These are phyloP conservation scores for Loris lydekkerianus DNA, from an alignment of 2,797 vertebrate species.

Conservation along the genomic window DNA sequence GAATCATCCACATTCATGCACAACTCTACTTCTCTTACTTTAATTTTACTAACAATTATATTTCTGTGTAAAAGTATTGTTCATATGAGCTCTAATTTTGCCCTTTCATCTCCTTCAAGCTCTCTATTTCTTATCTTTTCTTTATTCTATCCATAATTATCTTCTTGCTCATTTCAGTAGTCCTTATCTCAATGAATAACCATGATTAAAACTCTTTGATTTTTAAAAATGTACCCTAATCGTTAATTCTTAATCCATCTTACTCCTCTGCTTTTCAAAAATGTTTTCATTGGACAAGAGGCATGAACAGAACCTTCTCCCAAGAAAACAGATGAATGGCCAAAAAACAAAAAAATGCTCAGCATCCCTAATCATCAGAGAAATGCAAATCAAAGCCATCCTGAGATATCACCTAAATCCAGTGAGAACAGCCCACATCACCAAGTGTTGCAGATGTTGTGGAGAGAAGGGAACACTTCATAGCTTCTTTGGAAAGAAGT, in stretches of 20 bases:
- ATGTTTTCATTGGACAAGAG: no score
- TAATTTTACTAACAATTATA: constrained; percentile 21
- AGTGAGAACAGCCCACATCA: no score
- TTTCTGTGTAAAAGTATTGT: constrained; percentile 6
- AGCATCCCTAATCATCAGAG: no score
- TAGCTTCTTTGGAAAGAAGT: no score
- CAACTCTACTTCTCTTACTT: neutral
- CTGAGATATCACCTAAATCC: no score
- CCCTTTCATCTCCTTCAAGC: neutral
- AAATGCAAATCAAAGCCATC: no score
- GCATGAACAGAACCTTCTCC: no score
- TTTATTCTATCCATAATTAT: neutral
- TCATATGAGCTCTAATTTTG: neutral
- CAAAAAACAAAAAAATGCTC: no score
- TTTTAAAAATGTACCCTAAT: neutral
- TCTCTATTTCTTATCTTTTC: neutral
- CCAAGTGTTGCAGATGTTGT: no score
- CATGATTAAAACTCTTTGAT: neutral
- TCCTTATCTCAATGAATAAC: neutral
- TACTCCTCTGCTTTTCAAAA: neutral
- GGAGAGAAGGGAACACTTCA: no score
- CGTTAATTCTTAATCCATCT: neutral
- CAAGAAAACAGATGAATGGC: no score
- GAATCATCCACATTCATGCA: neutral
- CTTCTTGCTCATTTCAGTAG: neutral